A percentile compares a stretch with the other conserved stretches of the same genome.
Evolutionary conservation across 2,113 vertebrate genomes (phyloP).

Genomic region (Xiphophorus hellerii): DNA sequence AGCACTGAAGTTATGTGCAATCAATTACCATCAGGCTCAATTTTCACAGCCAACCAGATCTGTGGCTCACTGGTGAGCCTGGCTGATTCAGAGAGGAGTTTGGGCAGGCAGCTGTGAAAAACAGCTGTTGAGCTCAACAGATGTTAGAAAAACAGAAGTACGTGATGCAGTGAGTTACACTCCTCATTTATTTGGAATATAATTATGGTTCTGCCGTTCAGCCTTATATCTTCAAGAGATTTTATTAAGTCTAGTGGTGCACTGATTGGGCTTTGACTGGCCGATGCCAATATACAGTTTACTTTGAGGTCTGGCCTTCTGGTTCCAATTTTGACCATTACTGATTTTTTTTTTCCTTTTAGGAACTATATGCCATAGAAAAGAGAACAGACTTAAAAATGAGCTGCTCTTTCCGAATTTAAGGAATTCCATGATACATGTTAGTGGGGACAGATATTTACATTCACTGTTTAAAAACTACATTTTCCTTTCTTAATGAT

Average conservation of each 20-base stretch:
- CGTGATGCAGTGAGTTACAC: slow-evolving; percentile 25
- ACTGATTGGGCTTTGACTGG: not conserved
- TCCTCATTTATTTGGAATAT: slow-evolving; percentile 52
- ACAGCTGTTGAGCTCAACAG: slow-evolving; percentile 52
- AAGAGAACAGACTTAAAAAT: not conserved
- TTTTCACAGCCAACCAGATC: slow-evolving; percentile 63
- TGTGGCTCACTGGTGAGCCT: slow-evolving; percentile 47
- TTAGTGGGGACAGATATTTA: no score
- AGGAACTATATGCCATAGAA: not conserved
- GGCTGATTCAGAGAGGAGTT: slow-evolving; percentile 42
- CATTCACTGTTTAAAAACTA: no score
- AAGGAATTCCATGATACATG: not conserved
- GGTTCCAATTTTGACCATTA: no score
- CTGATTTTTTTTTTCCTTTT: not conserved
- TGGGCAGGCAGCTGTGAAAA: slow-evolving; percentile 33
- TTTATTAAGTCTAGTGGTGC: slow-evolving; percentile 1
- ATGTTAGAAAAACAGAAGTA: slow-evolving; percentile 53
- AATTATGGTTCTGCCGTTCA: slow-evolving; percentile 26
- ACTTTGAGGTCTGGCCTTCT: not conserved
- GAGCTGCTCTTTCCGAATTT: not conserved
- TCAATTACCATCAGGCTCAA: slow-evolving; percentile 62
- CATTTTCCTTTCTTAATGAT: no score
- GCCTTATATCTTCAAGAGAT: slow-evolving; percentile 40
- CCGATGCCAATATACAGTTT: not conserved
- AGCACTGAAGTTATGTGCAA: slow-evolving; percentile 51